Percentiles rank a stretch among this genome's conserved stretches.
These are phyloP conservation scores for Synanceia verrucosa DNA, from an alignment of 2,797 vertebrate species.

Conservation along the genomic window DNA sequence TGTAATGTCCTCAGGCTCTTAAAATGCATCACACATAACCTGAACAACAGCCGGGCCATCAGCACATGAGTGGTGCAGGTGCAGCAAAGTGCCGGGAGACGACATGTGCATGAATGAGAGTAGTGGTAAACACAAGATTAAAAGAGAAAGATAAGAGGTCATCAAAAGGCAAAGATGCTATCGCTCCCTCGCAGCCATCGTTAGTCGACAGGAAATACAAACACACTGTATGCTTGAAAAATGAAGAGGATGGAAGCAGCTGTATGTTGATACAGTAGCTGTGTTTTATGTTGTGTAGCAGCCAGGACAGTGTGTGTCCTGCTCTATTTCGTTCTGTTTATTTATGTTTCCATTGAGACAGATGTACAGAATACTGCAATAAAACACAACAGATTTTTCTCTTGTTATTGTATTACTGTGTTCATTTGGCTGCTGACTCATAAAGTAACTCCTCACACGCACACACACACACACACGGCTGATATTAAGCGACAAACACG, in stretches of 20 bases:
- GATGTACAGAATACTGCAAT: neutral
- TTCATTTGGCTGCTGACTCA: slow-evolving; percentile 46
- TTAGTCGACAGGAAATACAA: slow-evolving; percentile 37
- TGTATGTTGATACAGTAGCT: neutral
- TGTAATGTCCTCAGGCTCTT: slow-evolving; percentile 25
- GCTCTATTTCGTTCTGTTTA: slow-evolving; percentile 5
- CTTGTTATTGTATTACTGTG: neutral
- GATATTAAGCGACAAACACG: slow-evolving; percentile 38
- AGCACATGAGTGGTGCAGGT: slow-evolving; percentile 20
- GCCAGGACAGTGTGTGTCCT: neutral
- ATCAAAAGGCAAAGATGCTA: slow-evolving; percentile 22
- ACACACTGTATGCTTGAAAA: neutral
- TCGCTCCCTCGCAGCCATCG: slow-evolving; percentile 7
- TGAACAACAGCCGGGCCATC: slow-evolving; percentile 35
- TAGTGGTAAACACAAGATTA: neutral
- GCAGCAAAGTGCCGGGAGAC: neutral
- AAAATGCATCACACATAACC: slow-evolving; percentile 47
- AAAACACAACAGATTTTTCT: slow-evolving; percentile 2
- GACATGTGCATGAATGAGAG: neutral
- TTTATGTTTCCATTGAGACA: neutral
- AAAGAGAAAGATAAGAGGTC: slow-evolving; percentile 4
- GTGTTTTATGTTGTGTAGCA: slow-evolving; percentile 19
- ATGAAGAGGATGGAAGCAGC: neutral
- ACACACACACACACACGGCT: slow-evolving; percentile 15
- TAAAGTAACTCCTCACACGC: slow-evolving; percentile 7